Evolutionary conservation across 2,113 vertebrate species (phyloP).

Genomic region (Hystrix brachyura): DNA sequence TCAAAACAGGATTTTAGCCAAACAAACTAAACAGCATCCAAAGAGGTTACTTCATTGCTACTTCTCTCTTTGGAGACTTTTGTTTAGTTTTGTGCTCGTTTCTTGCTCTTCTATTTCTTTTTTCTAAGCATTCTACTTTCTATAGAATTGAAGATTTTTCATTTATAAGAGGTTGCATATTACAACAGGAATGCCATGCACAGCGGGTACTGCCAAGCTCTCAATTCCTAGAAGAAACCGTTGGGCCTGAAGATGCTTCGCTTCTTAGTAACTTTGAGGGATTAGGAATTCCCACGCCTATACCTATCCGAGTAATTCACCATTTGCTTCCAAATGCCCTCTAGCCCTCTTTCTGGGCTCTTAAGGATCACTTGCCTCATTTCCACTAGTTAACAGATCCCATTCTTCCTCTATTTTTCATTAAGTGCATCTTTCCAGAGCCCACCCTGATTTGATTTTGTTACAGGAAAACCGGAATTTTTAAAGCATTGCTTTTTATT

Average conservation of each 20-base stretch:
- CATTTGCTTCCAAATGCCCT: not conserved
- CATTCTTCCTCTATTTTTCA: constrained; percentile 17
- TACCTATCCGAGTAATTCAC: not conserved
- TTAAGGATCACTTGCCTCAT: constrained; percentile 83
- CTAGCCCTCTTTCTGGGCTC: constrained; percentile 69
- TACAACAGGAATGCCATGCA: not conserved
- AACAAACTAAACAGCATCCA: not conserved
- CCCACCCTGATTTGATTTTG: constrained; percentile 81
- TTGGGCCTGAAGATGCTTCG: not conserved
- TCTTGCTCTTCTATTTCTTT: not conserved
- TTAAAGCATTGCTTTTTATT: constrained; percentile 51
- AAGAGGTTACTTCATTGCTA: not conserved
- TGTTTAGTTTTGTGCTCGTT: not conserved
- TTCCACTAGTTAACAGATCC: constrained; percentile 60
- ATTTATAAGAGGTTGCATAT: not conserved
- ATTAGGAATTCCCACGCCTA: not conserved
- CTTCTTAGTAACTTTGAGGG: not conserved
- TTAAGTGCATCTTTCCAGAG: constrained; percentile 80
- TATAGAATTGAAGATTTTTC: not conserved
- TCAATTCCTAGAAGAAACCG: not conserved
- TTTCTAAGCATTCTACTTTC: constrained; percentile 24
- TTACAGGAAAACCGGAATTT: constrained; percentile 64
- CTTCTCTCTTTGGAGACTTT: not conserved
- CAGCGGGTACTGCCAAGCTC: not conserved
- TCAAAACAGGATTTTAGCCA: not conserved